Base-by-base conservation (phyloP, 2,888 invertebrate genomes). In the Tipula unca region DNA sequence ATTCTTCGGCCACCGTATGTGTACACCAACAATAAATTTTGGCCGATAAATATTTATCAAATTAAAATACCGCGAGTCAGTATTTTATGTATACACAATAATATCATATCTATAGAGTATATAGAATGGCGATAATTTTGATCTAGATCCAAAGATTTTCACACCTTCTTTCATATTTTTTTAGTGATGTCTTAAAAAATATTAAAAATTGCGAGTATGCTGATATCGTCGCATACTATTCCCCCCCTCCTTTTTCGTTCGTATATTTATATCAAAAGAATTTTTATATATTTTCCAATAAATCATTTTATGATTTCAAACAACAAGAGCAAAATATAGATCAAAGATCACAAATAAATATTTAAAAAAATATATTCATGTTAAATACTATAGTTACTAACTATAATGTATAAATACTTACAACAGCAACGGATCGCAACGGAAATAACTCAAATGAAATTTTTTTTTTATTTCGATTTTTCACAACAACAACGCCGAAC, bases 271-370 rank as follows among this genome's bases (percentile, higher is more conserved):
- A 48, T 69, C 69, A 69, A 69, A 69, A 69, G 69, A 69, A 10
- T 48, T 20, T 69, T 69, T 69, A 25, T 69, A 69, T 69, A 69
- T 69, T 69, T 69, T 69, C 69, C 69, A 69, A 69, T 69, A 69
- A 69, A 69, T 69, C 69, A 69, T 69, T 69, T 69, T 69, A 69
- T 69, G 69, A 69, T 69, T 69, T 69, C 69, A 69, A 69, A 69
- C 69, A 69, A 69, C 69, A 69, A 69, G 14, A 69, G n/a, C n/a
- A n/a, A n/a, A n/a, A 25, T 8, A 25, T 69, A 69, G 69, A 69
- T 69, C 69, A 69, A 69, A 69, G 69, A 69, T 69, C 69, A 69
- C 25, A 69, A 69, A 69, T 69, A 69, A 48, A 48, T 17, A 17
- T 17, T 32, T 6, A 69, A 69, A 69, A n/a, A n/a, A n/a, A n/a